Percentiles rank a stretch among this genome's conserved stretches.
These are phyloP conservation scores for Trissolcus japonicus DNA, from an alignment of 2,888 invertebrate genomes.

Conservation along the genomic window DNA sequence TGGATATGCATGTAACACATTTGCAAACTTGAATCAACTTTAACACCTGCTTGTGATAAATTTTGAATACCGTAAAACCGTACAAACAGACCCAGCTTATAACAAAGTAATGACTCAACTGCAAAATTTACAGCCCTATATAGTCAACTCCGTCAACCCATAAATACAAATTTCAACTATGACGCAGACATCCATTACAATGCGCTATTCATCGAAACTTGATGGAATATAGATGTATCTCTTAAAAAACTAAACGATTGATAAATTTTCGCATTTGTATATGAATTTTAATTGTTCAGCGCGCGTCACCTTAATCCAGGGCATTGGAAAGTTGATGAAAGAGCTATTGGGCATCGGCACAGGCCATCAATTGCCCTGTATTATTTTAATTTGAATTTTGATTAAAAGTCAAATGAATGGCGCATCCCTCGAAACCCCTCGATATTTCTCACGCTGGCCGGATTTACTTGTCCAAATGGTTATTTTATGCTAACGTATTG, in stretches of 20 bases:
- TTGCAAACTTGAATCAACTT: conserved; percentile 37
- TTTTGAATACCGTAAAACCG: conserved; percentile 32
- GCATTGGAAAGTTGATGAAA: no score
- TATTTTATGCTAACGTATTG: conserved; percentile 49
- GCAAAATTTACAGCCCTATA: conserved; percentile 10
- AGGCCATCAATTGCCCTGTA: no score
- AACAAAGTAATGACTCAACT: conserved; percentile 27
- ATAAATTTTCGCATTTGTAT: conserved; percentile 15
- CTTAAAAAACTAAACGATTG: conserved; percentile 13
- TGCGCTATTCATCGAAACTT: no score
- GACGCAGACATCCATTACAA: conserved; percentile 14
- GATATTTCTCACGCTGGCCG: conserved; percentile 46
- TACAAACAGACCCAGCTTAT: conserved; percentile 44
- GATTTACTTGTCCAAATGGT: conserved; percentile 49
- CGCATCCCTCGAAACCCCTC: conserved; percentile 15
- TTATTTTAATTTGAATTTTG: conserved; percentile 16
- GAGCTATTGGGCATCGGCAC: no score
- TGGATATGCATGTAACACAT: conserved; percentile 38
- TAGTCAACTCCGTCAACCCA: no score
- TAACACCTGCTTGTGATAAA: conserved; percentile 34
- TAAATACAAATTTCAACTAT: conserved; percentile 26
- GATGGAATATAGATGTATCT: no score
- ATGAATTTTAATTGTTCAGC: no score
- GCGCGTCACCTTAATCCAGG: no score
- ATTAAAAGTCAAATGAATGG: conserved; percentile 34